A percentile compares a stretch with the other conserved stretches of the same genome.
phyloP scores from a whole-genome alignment of 1,140 invertebrate genomes.

The Cydia strobilella region DNA sequence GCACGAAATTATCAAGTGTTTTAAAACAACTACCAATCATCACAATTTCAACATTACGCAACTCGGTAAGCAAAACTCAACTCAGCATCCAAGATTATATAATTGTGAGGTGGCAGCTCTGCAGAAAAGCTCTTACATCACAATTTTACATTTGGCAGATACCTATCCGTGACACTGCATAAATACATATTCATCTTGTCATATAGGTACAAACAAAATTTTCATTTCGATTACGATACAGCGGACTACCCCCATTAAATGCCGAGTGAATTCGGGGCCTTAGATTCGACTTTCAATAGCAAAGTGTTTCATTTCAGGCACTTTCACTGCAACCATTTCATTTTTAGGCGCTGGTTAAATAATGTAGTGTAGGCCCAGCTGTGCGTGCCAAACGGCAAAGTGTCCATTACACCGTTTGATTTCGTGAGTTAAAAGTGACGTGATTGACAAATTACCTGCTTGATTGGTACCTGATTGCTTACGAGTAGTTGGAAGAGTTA shows the following conservation, averaged over 20 bases:
- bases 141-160: too few relatives aligned
- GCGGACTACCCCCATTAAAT: not conserved
- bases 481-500: too few relatives aligned
- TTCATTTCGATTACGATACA: not conserved
- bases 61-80: too few relatives aligned
- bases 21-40: too few relatives aligned
- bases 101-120: too few relatives aligned
- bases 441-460: not conserved
- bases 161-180: too few relatives aligned
- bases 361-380: constrained; percentile 42
- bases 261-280: not conserved
- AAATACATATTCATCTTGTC: too few relatives aligned
- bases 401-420: not conserved
- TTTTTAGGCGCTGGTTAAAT: constrained; percentile 41
- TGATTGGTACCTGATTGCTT: not conserved
- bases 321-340: constrained; percentile 38
- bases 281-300: not conserved
- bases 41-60: too few relatives aligned
- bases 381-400: constrained; percentile 42
- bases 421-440: not conserved
- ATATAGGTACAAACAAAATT: too few relatives aligned
- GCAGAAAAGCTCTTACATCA: too few relatives aligned
- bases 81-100: too few relatives aligned
- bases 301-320: constrained; percentile 20
- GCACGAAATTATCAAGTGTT: too few relatives aligned